These are phyloP conservation scores for Trichopria drosophilae DNA, from an alignment of 2,888 invertebrate genomes.

Conservation along the genomic window DNA sequence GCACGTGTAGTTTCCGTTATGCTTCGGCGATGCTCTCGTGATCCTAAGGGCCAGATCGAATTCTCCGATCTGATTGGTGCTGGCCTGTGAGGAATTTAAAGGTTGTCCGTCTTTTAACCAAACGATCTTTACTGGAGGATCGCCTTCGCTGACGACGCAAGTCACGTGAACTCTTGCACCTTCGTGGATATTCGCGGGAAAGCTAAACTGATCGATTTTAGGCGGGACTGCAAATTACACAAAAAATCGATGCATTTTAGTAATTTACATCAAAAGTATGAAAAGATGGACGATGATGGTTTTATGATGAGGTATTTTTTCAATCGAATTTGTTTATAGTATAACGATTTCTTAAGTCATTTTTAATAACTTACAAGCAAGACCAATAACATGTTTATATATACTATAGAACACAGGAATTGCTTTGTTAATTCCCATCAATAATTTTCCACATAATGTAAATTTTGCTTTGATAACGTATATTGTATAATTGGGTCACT, in stretches of 20 bases:
- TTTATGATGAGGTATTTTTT: no score
- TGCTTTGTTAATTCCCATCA: no score
- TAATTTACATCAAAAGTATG: no score
- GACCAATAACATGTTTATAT: no score
- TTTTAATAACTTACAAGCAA: no score
- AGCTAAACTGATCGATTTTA: conserved; percentile 61
- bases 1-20: conserved; percentile 62
- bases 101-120: conserved; percentile 64
- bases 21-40: conserved; percentile 59
- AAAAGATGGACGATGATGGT: no score
- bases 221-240: conserved; percentile 60
- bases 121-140: conserved; percentile 61
- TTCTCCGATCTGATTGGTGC: conserved; percentile 53
- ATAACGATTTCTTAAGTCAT: no score
- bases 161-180: conserved; percentile 60
- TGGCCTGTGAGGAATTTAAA: conserved; percentile 50
- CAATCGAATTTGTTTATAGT: no score
- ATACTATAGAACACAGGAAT: no score
- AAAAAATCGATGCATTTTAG: conserved; percentile 12
- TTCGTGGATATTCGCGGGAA: conserved; percentile 58
- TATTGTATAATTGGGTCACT: no score
- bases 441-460: no score
- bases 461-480: no score
- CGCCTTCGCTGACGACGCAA: conserved; percentile 62
- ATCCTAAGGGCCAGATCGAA: conserved; percentile 60